These are phyloP conservation scores for Heliocidaris erythrogramma DNA, from an alignment of 35 echinoderm and acorn worm species.

Conservation along the genomic window DNA sequence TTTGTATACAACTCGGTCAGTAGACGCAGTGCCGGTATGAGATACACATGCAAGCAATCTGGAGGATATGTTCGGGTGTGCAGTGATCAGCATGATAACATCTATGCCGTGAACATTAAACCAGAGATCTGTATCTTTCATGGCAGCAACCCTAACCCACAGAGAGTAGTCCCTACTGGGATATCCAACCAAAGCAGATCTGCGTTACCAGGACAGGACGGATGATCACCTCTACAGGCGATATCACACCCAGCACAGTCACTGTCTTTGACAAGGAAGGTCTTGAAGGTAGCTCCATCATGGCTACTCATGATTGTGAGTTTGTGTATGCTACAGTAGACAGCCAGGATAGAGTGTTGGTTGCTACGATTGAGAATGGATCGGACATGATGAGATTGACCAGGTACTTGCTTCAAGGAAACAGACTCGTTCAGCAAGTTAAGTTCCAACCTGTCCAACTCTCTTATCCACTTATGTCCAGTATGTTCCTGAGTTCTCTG, in stretches of 20 bases:
- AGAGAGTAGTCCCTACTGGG: background rate
- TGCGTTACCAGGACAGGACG: background rate
- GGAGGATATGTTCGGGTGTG: background rate
- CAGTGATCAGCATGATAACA: background rate
- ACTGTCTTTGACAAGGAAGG: background rate
- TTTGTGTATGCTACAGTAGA: background rate
- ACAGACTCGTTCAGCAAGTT: background rate
- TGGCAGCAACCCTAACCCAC: background rate
- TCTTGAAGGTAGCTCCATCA: background rate
- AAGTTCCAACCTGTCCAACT: background rate
- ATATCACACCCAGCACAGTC: background rate
- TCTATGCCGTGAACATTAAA: background rate
- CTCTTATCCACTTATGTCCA: background rate
- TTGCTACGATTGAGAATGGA: background rate
- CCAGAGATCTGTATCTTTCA: background rate
- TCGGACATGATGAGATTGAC: background rate
- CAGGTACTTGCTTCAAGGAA: background rate
- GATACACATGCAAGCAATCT: background rate
- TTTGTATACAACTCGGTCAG: background rate
- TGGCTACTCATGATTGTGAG: background rate
- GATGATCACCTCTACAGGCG: conserved; percentile 3
- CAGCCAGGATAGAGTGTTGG: background rate
- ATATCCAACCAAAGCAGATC: background rate
- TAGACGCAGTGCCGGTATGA: background rate
- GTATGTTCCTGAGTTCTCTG: background rate